Evolutionary conservation across 2,797 vertebrate genomes (phyloP), one percentile per base, ranked within the genome.

Genomic region (Lagorchestes hirsutus): DNA sequence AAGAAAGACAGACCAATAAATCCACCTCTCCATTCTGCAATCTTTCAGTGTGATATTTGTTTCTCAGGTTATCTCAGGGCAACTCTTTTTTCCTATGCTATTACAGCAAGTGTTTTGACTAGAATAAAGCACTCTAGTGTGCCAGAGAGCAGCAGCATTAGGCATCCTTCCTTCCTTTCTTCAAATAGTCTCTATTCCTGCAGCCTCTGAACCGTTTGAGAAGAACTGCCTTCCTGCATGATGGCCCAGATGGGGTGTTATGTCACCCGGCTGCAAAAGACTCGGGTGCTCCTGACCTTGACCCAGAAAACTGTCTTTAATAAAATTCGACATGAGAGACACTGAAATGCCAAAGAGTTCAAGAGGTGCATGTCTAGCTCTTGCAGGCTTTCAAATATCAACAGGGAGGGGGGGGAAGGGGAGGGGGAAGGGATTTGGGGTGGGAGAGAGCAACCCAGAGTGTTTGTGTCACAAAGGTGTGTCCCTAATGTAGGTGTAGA

Each of bases 241-340:
- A 28, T 52, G 55, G 90, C 1, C 57, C 74, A 40, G 2, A 13
- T 59, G 16, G 28, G 34, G 59, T 40, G 57, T 0, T 0, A 14
- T 12, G 29, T 10, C 5, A 9, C 10, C 16, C 28, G 92, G 55
- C 27, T 90, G 46, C 28, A 58, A n/a, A 0, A 11, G 46, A 56
- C 62, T 58, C 94, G 52, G 82, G 96, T 14, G 93, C 50, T 34
- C 54, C 95, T 92, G 93, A 93, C 94, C 92, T 91, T 5, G 0
- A 97, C 90, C 57, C 28, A 59, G 94, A 97, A 95, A 82, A 92
- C 40, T 95, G 96, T 93, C 0, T 31, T 95, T 97, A 94, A 59
- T 24, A 55, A 97, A 97, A 94, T 90, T 92, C 91, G 92, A 95
- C 0, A 0, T 59, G 28, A 29, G 90, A 97, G 59, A 27, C 93